Base-by-base conservation (phyloP, 1,140 invertebrate genomes). In the Parasteatoda tepidariorum region DNA sequence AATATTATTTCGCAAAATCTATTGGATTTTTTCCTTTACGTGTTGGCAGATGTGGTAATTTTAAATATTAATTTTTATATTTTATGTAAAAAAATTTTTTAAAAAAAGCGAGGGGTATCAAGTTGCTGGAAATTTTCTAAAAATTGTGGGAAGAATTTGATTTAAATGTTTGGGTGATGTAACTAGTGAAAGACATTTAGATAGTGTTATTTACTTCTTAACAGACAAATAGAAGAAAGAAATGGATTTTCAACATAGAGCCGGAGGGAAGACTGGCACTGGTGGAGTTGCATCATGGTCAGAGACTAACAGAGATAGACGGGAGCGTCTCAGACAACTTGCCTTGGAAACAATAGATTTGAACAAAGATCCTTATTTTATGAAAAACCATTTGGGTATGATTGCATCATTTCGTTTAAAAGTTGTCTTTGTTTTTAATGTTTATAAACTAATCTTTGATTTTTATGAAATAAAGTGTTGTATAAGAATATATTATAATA, bases 281-380 rank as follows among this genome's bases (percentile, higher is more conserved):
- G 98, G 98, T 87, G 98, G 98, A 34, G 97, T 99, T 26, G 98
- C 98, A 85, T 99, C 97, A 87, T 98, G 97, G 94, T 98, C 97
- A 0, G 98, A 99, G 90, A 95, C 95, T 67, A 99, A 99, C 89
- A 91, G 97, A 83, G 98, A 99, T 88, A 92, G 98, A 82, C 92
- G 98, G 85, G 98, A 99, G 90, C 92, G 98, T 70, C 92, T 99
- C 0, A 92, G 98, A 13, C 97, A 99, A 89, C 90, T 99, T 55
- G 98, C 98, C 55, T 90, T 99, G 64, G 98, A 99, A 89, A 99
- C 98, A 0, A 99, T 99, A 82, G 98, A 99, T 89, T 90, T 99
- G 1, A 97, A 98, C 88, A 99, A 99, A 88, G 97, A 99, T 92
- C 97, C 97, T 0, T 98, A 99, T 93, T 99, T 99, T 92, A 98